A percentile compares a stretch with the other conserved stretches of the same genome.
Evolutionary conservation across 2,113 vertebrate genomes (phyloP).

Genomic region (Ceyx margarethae): DNA sequence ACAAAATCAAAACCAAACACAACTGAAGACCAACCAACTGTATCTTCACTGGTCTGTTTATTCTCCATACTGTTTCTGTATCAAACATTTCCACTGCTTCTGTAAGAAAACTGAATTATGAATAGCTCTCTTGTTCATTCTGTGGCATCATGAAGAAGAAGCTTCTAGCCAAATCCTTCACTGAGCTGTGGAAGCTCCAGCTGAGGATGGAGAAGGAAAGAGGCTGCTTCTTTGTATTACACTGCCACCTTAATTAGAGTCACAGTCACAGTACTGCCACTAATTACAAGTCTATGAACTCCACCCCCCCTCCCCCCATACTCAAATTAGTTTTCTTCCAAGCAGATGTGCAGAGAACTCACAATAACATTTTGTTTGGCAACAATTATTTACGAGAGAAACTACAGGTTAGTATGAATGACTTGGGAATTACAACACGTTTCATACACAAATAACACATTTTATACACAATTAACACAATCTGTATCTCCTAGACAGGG

Average conservation of each 20-base stretch:
- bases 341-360: background rate
- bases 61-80: background rate
- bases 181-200: background rate
- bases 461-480: background rate
- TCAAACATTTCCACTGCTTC: background rate
- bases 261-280: background rate
- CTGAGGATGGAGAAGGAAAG: background rate
- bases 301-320: background rate
- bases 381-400: background rate
- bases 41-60: background rate
- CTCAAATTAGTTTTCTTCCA: background rate
- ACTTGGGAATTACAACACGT: background rate
- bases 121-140: background rate
- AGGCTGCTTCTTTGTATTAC: background rate
- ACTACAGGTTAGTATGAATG: background rate
- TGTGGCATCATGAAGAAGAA: background rate
- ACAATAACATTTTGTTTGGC: background rate
- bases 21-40: background rate
- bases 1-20: background rate
- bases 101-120: background rate
- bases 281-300: background rate
- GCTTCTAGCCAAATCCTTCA: background rate
- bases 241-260: background rate
- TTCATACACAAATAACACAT: background rate
- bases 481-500: background rate